Percentiles rank a stretch among this genome's conserved stretches.
Conservation (phyloP, 2,113 vertebrate genomes). For the Orthochromis malagaraziensis region DNA sequence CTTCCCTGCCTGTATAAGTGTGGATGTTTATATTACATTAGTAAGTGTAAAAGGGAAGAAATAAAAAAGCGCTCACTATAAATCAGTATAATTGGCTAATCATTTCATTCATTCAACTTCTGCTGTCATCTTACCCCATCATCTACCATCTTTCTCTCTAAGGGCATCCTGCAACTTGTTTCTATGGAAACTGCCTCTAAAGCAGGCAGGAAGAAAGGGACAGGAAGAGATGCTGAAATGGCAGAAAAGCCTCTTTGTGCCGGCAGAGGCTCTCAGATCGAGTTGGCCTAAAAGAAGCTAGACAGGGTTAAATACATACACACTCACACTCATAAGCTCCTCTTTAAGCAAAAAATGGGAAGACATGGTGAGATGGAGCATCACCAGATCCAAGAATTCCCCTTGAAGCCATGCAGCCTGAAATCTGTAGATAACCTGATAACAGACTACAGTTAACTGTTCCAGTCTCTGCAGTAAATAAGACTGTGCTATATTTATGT, state of each 20-base stretch:
- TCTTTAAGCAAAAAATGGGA: background rate
- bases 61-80: background rate
- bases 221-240: constrained; percentile 45
- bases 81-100: background rate
- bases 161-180: constrained; percentile 34
- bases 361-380: background rate
- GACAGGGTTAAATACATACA: background rate
- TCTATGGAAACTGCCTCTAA: constrained; percentile 61
- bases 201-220: constrained; percentile 17
- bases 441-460: background rate
- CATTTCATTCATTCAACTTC: background rate
- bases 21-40: background rate
- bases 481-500: background rate
- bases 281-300: background rate
- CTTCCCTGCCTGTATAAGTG: background rate
- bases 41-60: background rate
- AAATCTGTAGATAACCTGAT: background rate
- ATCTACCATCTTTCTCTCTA: background rate
- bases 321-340: background rate
- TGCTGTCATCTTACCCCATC: background rate
- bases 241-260: constrained; percentile 57
- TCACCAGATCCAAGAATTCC: background rate
- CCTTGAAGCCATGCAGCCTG: background rate
- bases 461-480: background rate
- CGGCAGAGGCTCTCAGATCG: background rate